A percentile compares a stretch with the other conserved stretches of the same genome.
Evolutionary conservation across 2,888 invertebrate species (phyloP).

Genomic region (Meghimatium bilineatum): DNA sequence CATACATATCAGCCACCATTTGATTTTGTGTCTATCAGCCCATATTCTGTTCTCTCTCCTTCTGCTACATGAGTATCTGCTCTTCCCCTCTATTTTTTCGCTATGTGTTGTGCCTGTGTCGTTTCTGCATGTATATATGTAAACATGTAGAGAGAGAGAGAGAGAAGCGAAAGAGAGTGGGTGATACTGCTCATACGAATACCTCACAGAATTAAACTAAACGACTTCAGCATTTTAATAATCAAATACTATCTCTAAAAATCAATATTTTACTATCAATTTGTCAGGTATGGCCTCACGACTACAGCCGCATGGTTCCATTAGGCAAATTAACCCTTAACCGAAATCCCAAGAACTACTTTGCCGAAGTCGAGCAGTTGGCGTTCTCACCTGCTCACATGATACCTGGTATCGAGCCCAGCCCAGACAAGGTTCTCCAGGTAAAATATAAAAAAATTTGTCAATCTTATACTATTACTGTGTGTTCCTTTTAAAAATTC

Average conservation of each 20-base stretch:
- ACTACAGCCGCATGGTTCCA: conserved; percentile 90
- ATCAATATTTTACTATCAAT: too few species aligned
- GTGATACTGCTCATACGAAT: not conserved
- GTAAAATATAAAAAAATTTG: conserved; percentile 57
- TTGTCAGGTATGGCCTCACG: conserved; percentile 87
- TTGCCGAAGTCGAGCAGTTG: conserved; percentile 93
- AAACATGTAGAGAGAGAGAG: too few species aligned
- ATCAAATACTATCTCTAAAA: not conserved
- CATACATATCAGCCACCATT: not conserved
- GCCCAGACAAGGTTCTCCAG: conserved; percentile 93
- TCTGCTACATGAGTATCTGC: too few species aligned
- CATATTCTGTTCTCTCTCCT: too few species aligned
- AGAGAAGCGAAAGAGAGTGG: too few species aligned
- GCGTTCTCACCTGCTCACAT: conserved; percentile 93
- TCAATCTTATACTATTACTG: too few species aligned
- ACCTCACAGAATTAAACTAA: too few species aligned
- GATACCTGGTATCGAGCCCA: conserved; percentile 94
- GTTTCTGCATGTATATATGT: too few species aligned
- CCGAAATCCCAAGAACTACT: conserved; percentile 93
- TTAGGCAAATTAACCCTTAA: conserved; percentile 92
- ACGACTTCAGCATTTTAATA: not conserved
- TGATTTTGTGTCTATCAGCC: not conserved
- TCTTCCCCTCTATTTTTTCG: too few species aligned
- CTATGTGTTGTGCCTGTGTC: too few species aligned
- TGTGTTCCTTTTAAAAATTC: too few species aligned